These are phyloP conservation scores for Gallinago stenura DNA, from an alignment of 2,797 vertebrate species.

Conservation along the genomic window DNA sequence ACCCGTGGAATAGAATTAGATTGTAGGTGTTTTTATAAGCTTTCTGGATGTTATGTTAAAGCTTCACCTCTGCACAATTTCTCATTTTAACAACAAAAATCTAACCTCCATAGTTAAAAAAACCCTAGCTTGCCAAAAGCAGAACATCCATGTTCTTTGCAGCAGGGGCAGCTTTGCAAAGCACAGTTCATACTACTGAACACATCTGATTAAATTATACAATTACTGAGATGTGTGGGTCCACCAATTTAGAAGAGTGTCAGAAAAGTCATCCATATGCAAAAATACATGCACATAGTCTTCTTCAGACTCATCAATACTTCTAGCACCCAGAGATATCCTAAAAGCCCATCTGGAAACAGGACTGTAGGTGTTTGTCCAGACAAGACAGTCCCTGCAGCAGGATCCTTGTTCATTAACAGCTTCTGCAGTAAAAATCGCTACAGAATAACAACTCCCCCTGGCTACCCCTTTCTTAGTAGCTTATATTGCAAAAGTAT, in stretches of 20 bases:
- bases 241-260: not conserved
- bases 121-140: not conserved
- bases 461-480: not conserved
- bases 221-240: not conserved
- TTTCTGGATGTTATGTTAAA: conserved; percentile 9
- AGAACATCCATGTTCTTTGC: not conserved
- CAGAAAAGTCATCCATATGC: not conserved
- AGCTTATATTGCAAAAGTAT: not conserved
- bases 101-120: not conserved
- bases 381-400: not conserved
- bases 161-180: not conserved
- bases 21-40: conserved; percentile 38
- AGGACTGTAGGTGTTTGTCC: not conserved
- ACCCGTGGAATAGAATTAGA: not conserved
- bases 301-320: conserved; percentile 1
- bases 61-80: conserved; percentile 26
- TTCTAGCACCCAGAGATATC: conserved; percentile 1
- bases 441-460: not conserved
- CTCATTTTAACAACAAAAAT: conserved; percentile 33
- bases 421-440: conserved; percentile 17
- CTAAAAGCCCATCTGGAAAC: conserved; percentile 34
- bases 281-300: not conserved
- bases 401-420: not conserved
- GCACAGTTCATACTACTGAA: not conserved
- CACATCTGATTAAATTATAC: not conserved